Conservation (phyloP, 2,888 invertebrate genomes). For the Exocentrus adspersus region DNA sequence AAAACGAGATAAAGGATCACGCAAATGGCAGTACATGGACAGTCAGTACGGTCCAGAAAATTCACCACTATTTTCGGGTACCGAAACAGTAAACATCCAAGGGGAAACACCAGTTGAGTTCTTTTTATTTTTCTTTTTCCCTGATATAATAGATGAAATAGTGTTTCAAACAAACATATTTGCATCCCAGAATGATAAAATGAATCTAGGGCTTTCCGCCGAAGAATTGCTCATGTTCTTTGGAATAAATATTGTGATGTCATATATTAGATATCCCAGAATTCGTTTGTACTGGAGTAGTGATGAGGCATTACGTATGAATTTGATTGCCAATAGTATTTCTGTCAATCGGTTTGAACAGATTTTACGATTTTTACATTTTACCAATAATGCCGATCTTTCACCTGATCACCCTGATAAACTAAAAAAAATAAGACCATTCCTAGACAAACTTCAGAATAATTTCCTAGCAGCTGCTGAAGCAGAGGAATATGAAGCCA, state of each 20-base stretch:
- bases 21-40: not conserved
- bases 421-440: not conserved
- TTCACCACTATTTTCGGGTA: not conserved
- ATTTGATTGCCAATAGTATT: not conserved
- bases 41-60: not conserved
- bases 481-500: not conserved
- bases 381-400: not conserved
- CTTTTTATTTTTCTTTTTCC: not conserved
- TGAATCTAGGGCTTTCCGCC: not conserved
- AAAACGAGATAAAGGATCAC: not conserved
- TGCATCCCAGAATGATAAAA: not conserved
- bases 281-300: not conserved
- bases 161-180: not conserved
- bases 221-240: not conserved
- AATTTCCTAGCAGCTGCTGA: not conserved
- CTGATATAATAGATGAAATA: not conserved
- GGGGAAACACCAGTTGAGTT: not conserved
- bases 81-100: not conserved
- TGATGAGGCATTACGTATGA: not conserved
- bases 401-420: not conserved
- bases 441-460: not conserved
- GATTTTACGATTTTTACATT: constrained; percentile 1
- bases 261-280: constrained; percentile 6
- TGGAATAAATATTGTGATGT: not conserved
- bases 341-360: not conserved